Conservation (phyloP, 2,797 vertebrate species). For the Calcarius lapponicus region DNA sequence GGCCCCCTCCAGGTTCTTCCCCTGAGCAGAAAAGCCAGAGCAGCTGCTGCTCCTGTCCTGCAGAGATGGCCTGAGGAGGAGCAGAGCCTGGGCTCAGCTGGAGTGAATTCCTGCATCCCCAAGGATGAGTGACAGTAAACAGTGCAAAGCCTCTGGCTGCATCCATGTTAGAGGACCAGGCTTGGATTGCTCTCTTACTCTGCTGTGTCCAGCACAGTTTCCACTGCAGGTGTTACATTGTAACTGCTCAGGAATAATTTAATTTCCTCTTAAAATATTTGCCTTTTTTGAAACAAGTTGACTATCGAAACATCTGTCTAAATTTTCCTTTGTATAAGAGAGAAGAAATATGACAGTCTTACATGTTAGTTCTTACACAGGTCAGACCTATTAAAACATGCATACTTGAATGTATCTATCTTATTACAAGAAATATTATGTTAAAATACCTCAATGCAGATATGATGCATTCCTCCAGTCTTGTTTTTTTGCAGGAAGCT, state of each 20-base stretch:
- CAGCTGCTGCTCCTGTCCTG: neutral
- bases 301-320: neutral
- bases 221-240: neutral
- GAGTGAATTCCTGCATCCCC: neutral
- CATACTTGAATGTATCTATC: neutral
- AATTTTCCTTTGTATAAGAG: neutral
- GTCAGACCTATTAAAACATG: neutral
- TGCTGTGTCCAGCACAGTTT: neutral
- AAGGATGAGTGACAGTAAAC: neutral
- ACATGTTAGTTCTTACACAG: neutral
- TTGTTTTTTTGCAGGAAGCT: conserved; percentile 94
- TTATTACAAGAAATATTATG: neutral
- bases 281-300: neutral
- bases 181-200: neutral
- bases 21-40: neutral
- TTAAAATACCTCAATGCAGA: conserved; percentile 92
- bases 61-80: neutral
- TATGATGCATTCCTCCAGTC: conserved; percentile 94
- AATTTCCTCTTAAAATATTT: neutral
- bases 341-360: neutral
- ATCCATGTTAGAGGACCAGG: neutral
- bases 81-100: neutral
- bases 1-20: neutral
- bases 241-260: neutral
- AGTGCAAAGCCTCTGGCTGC: neutral